A percentile compares a stretch with the other conserved stretches of the same genome.
phyloP scores from a whole-genome alignment of 1,140 invertebrate genomes.

The Augochlora pura region DNA sequence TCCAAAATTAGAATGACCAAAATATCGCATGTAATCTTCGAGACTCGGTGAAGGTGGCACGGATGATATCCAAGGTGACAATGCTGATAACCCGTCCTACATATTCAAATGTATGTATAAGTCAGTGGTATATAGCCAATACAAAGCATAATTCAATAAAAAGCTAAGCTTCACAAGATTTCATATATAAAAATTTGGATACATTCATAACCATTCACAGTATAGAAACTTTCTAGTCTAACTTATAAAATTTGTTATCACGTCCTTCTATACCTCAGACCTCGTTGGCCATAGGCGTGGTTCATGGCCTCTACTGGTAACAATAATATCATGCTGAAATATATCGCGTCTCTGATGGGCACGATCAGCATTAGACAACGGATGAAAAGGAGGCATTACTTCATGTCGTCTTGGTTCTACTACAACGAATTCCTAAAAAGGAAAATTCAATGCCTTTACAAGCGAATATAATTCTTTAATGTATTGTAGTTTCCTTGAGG shows the following conservation, averaged over 20 bases:
- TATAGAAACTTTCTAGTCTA: too few relatives aligned
- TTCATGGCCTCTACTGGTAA: constrained; percentile 60
- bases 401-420: constrained; percentile 56
- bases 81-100: constrained; percentile 61
- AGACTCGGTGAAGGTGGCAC: constrained; percentile 64
- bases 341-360: constrained; percentile 63
- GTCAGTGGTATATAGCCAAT: background rate
- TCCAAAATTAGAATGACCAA: constrained; percentile 83
- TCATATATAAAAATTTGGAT: background rate
- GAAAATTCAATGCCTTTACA: background rate
- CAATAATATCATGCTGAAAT: constrained; percentile 77
- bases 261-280: too few relatives aligned
- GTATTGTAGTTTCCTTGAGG: too few relatives aligned
- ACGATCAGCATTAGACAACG: constrained; percentile 84
- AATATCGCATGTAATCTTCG: constrained; percentile 81
- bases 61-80: constrained; percentile 79
- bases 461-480: background rate
- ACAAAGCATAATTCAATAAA: background rate
- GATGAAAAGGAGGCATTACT: constrained; percentile 73
- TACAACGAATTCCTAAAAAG: constrained; percentile 38
- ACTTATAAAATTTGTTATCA: too few relatives aligned
- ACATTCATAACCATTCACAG: too few relatives aligned
- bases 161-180: constrained; percentile 56
- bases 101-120: constrained; percentile 23
- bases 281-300: too few relatives aligned